Base-by-base conservation (phyloP, 2,797 vertebrate genomes). In the Sphaeramia orbicularis region DNA sequence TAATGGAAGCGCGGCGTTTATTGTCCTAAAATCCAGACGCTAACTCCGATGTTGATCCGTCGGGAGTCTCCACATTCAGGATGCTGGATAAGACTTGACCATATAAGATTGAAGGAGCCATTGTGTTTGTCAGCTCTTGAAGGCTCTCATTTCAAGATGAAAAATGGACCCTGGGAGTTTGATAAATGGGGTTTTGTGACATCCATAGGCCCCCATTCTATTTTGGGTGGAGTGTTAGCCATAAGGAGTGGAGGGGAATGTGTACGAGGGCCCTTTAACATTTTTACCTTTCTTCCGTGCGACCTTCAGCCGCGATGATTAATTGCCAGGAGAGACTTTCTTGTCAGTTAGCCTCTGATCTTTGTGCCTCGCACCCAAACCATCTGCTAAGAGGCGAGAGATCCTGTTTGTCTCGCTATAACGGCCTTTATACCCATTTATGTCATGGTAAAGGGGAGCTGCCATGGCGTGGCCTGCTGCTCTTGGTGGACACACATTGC, bases 291-390 rank as follows among this genome's bases (percentile, higher is more conserved):
- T 95, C 89, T 92, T 84, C 69, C 62, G 71, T 5, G n/a, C 87
- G 92, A 95, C 95, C 95, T 96, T 95, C 94, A 91, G 92, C 90
- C 85, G 54, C 44, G 49, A 93, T 96, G 95, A 96, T 95, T 94
- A 96, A 96, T 95, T 94, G 92, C 94, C 90, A 92, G 86, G 91
- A 95, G 89, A 92, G 92, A 84, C 77, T 86, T 90, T 92, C 90
- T 94, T 96, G 94, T 95, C 94, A 94, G 90, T 94, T 93, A 95
- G 91, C 91, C 92, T 91, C 92, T 95, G 95, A 95, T 96, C 95
- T 94, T 92, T 95, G 90, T 90, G 93, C 92, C 84, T 91, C 74
- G 51, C 52, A 83, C 92, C 92, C 90, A 89, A 92, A 92, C 94
- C 94, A 95, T 96, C 95, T 96, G 94, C 94, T 90, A 87, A 91